Evolutionary conservation across 2,797 vertebrate species (phyloP).

Genomic region (Cossypha dichroa): DNA sequence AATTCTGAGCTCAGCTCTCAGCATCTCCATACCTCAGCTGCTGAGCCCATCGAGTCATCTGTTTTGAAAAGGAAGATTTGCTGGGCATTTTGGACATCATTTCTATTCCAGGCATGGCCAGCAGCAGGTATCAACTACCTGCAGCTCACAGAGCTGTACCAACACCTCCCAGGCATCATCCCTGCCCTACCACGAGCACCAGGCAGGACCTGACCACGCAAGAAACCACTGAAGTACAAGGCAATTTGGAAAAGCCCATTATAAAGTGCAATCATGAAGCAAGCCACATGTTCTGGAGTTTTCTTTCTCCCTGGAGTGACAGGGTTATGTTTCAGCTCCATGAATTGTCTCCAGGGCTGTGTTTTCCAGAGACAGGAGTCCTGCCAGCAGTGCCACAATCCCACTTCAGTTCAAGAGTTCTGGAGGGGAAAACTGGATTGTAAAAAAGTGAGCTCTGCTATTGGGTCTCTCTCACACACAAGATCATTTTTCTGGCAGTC

Average conservation of each 20-base stretch:
- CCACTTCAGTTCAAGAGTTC: neutral
- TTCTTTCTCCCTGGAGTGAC: neutral
- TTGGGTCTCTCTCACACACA: accelerated
- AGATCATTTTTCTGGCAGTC: neutral
- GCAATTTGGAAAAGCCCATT: neutral
- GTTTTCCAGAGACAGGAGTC: neutral
- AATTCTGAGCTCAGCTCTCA: neutral
- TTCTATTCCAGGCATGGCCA: neutral
- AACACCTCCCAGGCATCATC: neutral
- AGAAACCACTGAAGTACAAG: neutral
- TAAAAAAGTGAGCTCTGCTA: neutral
- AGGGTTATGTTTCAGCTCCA: neutral
- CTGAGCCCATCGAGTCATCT: accelerated
- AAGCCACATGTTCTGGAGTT: neutral
- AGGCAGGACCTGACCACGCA: neutral
- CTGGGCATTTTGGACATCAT: neutral
- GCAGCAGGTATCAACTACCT: neutral
- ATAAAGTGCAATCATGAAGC: neutral
- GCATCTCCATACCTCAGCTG: neutral
- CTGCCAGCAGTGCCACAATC: neutral
- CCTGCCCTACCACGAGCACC: neutral
- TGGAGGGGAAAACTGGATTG: neutral
- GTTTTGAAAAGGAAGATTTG: neutral
- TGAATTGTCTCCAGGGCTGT: neutral
- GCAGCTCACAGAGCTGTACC: neutral